Evolutionary conservation across 1,140 invertebrate species (phyloP).

Genomic region (Arctopsyche grandis): DNA sequence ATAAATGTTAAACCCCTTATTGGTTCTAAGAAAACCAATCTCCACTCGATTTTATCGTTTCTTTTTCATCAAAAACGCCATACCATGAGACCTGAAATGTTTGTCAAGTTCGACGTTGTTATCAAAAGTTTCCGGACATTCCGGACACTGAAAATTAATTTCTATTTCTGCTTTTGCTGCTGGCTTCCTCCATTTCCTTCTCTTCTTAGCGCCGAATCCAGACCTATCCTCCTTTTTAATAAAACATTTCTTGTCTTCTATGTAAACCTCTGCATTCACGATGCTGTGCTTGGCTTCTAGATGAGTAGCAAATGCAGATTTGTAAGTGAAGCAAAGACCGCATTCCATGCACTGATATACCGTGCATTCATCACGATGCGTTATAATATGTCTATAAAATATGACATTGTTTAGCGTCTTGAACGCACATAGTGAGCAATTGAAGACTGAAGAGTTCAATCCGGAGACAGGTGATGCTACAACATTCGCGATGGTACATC

Average conservation of each 20-base stretch:
- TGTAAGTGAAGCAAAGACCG: constrained; percentile 74
- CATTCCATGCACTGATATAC: constrained; percentile 75
- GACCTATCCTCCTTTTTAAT: constrained; percentile 62
- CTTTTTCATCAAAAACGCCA: constrained; percentile 72
- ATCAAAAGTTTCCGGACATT: constrained; percentile 72
- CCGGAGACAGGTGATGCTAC: neutral
- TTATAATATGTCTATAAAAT: constrained; percentile 67
- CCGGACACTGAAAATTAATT: constrained; percentile 74
- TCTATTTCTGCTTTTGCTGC: neutral
- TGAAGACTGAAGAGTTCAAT: neutral
- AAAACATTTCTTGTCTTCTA: constrained; percentile 68
- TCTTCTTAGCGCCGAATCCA: neutral
- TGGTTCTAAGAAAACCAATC: too few species aligned
- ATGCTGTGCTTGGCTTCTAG: constrained; percentile 71
- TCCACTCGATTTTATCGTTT: too few species aligned
- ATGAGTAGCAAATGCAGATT: constrained; percentile 73
- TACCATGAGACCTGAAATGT: constrained; percentile 74
- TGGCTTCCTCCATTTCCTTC: neutral
- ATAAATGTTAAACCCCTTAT: too few species aligned
- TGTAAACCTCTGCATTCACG: constrained; percentile 67
- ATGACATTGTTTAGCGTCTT: constrained; percentile 58
- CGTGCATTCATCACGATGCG: constrained; percentile 67
- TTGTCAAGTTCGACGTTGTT: constrained; percentile 67
- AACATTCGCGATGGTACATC: neutral
- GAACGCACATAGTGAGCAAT: constrained; percentile 57